phyloP scores from a whole-genome alignment of 2,888 invertebrate genomes.

The Drosophila rubida region DNA sequence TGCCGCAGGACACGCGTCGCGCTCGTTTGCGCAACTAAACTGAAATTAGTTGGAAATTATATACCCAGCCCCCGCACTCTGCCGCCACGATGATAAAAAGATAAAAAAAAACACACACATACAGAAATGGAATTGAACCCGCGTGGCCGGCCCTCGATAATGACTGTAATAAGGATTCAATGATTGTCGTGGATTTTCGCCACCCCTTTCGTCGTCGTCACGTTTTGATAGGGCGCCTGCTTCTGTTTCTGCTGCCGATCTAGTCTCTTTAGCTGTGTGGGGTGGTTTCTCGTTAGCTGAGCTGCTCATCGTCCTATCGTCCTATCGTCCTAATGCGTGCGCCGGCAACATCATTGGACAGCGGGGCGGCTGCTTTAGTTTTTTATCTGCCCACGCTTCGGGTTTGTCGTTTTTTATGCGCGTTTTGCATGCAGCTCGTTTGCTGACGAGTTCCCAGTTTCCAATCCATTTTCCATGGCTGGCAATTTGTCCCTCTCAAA shows the following conservation, averaged over 20 bases:
- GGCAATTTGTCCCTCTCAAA: constrained; percentile 47
- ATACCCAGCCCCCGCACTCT: not conserved
- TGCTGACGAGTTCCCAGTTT: constrained; percentile 27
- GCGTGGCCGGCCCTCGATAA: constrained; percentile 63
- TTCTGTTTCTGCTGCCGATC: not conserved
- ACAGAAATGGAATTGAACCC: constrained; percentile 51
- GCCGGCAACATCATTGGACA: constrained; percentile 54
- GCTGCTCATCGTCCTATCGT: constrained; percentile 7
- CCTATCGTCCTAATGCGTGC: constrained; percentile 38
- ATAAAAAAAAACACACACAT: constrained; percentile 66
- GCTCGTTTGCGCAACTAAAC: constrained; percentile 75
- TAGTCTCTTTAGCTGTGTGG: constrained; percentile 12
- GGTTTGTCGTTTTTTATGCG: constrained; percentile 30
- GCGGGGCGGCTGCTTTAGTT: constrained; percentile 25
- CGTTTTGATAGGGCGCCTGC: constrained; percentile 66
- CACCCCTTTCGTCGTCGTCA: constrained; percentile 55
- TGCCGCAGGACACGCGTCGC: constrained; percentile 81
- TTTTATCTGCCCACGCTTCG: constrained; percentile 24
- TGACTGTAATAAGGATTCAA: constrained; percentile 80
- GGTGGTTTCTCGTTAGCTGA: constrained; percentile 45
- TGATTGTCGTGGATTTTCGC: constrained; percentile 67
- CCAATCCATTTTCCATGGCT: constrained; percentile 11
- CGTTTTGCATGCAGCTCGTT: constrained; percentile 62
- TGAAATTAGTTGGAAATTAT: constrained; percentile 78
- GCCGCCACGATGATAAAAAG: constrained; percentile 39